Base-by-base conservation (phyloP, 2,888 invertebrate species). In the Bombylius major region DNA sequence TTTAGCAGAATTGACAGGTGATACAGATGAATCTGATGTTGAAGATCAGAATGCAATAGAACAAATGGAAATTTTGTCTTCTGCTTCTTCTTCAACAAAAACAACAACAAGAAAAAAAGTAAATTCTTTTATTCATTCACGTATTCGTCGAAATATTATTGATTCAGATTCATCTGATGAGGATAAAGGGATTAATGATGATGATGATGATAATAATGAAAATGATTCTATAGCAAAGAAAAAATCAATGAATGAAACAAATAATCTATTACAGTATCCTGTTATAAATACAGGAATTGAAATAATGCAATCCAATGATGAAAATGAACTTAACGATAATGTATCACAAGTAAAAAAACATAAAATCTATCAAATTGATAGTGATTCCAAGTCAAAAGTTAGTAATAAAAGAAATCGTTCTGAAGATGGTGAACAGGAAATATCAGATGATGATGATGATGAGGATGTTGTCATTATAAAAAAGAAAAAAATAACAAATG, bases 111-210 rank as follows among this genome's bases (percentile, higher is more conserved):
- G 5, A 13, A 14, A 9, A n/a, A 46, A n/a, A n/a, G n/a, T 45
- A 32, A 48, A 48, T 32, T 14, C 23, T 23, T 23, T 23, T 23
- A 23, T 6, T 58, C 68, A 67, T 61, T 64, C 65, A 65, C 70
- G 69, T 63, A 53, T 51, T 34, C 70, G 70, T 61, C 63, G 62
- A 63, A 70, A 69, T 66, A 64, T 72, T 67, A 71, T 73, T 66
- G 71, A 72, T 64, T 72, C 72, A 54, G 70, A 72, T 64, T 69
- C 69, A 6, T 58, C 58, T 61, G 66, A 63, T 9, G 61, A 63
- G 46, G 61, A 56, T 45, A 53, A 34, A 9, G 46, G 5, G 11
- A 47, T 8, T 12, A 55, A 54, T 49, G 50, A 56, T 49, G 31
- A 47, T 32, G 5, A 31, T n/a, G 23, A 14, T 36, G 6, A 50